These are phyloP conservation scores for Enteromius viviparus DNA, from an alignment of 2,797 vertebrate species.

Conservation along the genomic window DNA sequence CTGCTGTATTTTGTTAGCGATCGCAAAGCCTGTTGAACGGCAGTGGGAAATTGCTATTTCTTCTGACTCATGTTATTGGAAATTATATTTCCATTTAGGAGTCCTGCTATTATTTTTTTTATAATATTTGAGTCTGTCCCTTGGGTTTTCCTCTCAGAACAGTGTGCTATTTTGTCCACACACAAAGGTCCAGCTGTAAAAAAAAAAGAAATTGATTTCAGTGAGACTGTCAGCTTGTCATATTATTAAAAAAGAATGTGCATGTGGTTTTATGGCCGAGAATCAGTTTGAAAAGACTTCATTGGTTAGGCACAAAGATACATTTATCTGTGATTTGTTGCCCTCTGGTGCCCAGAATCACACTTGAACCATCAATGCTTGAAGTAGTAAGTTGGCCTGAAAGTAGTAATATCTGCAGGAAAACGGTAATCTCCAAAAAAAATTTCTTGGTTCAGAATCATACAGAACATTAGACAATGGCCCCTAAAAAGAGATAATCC, in stretches of 20 bases:
- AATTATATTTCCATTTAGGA: slow-evolving; percentile 28
- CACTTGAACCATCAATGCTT: neutral
- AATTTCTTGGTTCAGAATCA: neutral
- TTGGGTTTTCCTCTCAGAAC: slow-evolving; percentile 1
- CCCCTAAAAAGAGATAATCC: neutral
- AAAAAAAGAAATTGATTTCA: neutral
- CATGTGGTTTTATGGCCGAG: slow-evolving; percentile 1
- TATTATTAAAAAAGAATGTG: slow-evolving; percentile 1
- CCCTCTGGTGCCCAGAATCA: slow-evolving; percentile 26
- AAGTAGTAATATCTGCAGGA: neutral
- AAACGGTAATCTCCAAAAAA: neutral
- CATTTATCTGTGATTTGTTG: slow-evolving; percentile 28
- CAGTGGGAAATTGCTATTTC: slow-evolving; percentile 23
- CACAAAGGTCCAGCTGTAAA: slow-evolving; percentile 19
- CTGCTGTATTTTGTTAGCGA: slow-evolving; percentile 28
- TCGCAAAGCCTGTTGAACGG: neutral
- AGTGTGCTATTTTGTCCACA: neutral
- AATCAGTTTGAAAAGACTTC: slow-evolving; percentile 13
- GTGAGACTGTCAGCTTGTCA: slow-evolving; percentile 15
- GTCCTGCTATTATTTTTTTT: neutral
- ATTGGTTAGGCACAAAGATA: neutral
- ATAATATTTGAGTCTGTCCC: slow-evolving; percentile 10
- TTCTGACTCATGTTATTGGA: neutral
- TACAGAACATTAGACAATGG: neutral
- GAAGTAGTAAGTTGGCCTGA: neutral